phyloP scores from a whole-genome alignment of 2,113 vertebrate species.

The Microtus richardsoni region DNA sequence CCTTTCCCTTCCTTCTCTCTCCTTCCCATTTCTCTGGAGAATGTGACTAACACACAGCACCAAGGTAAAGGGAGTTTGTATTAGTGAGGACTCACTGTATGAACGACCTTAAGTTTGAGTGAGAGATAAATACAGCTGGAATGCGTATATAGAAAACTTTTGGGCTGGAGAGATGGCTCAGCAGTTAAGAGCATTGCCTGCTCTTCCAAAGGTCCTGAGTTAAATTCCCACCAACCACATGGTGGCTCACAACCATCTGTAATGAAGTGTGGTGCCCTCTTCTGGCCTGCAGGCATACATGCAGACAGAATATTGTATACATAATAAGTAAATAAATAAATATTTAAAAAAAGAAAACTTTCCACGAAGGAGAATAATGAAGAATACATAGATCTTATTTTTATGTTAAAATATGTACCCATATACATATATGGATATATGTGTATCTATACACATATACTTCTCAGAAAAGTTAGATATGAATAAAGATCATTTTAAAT shows the following conservation, averaged over 20 bases:
- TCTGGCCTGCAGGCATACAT: no score
- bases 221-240: no score
- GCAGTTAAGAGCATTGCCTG: no score
- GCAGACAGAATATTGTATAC: no score
- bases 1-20: neutral
- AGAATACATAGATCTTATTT: neutral
- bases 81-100: constrained; percentile 1
- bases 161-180: no score
- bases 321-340: no score
- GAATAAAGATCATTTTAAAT: constrained; percentile 9
- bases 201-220: no score
- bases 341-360: no score
- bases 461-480: constrained; percentile 7
- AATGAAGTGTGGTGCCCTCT: no score
- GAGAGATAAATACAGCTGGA: neutral
- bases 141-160: neutral
- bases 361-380: neutral
- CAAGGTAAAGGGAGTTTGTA: constrained; percentile 16
- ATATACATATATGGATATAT: neutral
- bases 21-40: neutral
- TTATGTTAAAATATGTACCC: neutral
- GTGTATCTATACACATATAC: neutral
- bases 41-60: neutral
- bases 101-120: neutral
- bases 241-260: no score